Evolutionary conservation across 1,140 invertebrate species (phyloP).

Genomic region (Pristionchus pacificus): DNA sequence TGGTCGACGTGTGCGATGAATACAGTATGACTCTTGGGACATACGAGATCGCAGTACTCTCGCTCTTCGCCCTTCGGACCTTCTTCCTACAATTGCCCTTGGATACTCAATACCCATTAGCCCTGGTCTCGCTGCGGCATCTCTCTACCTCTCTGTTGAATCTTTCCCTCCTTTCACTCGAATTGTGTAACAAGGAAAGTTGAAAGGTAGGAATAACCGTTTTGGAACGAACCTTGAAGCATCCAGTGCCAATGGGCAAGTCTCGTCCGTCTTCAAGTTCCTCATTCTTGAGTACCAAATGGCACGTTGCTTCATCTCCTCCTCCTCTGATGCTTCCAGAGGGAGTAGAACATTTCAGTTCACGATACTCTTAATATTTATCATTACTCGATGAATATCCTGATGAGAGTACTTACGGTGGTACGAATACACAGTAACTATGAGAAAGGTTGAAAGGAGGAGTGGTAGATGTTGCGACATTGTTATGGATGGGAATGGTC

Average conservation of each 20-base stretch:
- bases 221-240: slow-evolving; percentile 37
- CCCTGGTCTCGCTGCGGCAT: not conserved
- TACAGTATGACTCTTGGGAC: slow-evolving; percentile 56
- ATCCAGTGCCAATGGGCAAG: slow-evolving; percentile 56
- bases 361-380: slow-evolving; percentile 48
- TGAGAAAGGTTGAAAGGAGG: slow-evolving; percentile 9
- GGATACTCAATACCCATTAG: not conserved
- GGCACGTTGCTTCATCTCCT: slow-evolving; percentile 44
- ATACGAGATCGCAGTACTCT: slow-evolving; percentile 55
- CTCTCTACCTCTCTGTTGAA: not conserved
- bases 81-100: slow-evolving; percentile 38
- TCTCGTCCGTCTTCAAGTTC: slow-evolving; percentile 46
- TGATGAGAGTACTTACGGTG: slow-evolving; percentile 40
- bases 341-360: slow-evolving; percentile 54
- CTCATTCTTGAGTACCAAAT: slow-evolving; percentile 56
- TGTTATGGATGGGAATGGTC: not conserved
- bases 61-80: slow-evolving; percentile 53
- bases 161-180: not conserved
- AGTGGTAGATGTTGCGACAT: not conserved
- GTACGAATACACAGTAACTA: slow-evolving; percentile 36
- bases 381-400: not conserved
- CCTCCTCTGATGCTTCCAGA: slow-evolving; percentile 51
- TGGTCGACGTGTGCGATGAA: slow-evolving; percentile 56
- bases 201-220: not conserved
- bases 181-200: not conserved